Base-by-base conservation (phyloP, 2,113 vertebrate genomes). In the Pseudorasbora parva region DNA sequence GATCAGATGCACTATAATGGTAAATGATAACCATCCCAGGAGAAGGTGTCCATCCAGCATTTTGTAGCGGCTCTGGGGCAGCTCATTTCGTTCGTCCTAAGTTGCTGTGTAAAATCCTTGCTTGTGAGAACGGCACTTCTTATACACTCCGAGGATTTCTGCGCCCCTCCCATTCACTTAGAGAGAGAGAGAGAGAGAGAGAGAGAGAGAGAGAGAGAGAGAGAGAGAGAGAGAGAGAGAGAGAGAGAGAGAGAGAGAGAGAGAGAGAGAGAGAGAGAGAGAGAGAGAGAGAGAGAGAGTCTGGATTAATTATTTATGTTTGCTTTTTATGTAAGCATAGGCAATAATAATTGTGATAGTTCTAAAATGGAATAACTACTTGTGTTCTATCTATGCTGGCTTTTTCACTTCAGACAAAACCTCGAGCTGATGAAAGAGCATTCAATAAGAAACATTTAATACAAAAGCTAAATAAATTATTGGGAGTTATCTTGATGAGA, bases 41-140 rank as follows among this genome's bases (percentile, higher is more conserved):
- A 94, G 93, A 93, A 94, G 93, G 93, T 95, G 95, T 96, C 95
- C 96, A 96, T 96, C 96, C 96, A 96, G 96, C 96, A 97, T 96
- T 94, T 96, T 96, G 96, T 95, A 95, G 94, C 95, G 92, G 93
- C 96, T 93, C 96, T 93, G 93, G 94, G 92, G 95, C 95, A 95
- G 95, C 95, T 94, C 96, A 97, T 97, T 93, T 94, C 96, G 96
- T 94, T 96, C 92, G 94, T 95, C 91, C 93, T 94, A 93, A 93
- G 94, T 94, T 93, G 93, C 94, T 94, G 94, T 92, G 92, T 90
- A 91, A 90, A 93, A 91, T 91, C 91, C 86, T 91, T 89, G 88
- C 89, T 90, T 87, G 92, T 87, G 92, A 88, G 92, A 82, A 90
- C 85, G 82, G 90, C 93, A 90, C 89, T 89, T 94, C 94, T 96